Evolutionary conservation across 2,888 invertebrate species (phyloP).

Genomic region (Ptychoptera contaminata): DNA sequence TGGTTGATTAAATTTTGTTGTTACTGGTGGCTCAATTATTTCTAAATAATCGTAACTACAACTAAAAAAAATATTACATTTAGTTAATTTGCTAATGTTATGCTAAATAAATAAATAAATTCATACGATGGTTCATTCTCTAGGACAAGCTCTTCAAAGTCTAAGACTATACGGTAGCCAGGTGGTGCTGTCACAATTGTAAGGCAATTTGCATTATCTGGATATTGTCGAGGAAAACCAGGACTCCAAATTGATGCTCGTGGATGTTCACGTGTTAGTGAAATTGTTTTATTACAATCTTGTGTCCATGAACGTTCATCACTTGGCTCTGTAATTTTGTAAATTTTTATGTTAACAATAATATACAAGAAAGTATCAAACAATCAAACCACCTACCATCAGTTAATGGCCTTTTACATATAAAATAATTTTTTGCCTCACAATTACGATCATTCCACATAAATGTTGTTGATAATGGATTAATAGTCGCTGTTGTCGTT

Average conservation of each 20-base stretch:
- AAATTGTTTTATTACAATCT: conserved; percentile 53
- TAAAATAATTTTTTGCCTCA: conserved; percentile 51
- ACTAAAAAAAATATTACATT: conserved; percentile 31
- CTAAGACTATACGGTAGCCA: conserved; percentile 51
- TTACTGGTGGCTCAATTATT: conserved; percentile 35
- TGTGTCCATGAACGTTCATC: background rate
- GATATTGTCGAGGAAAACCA: conserved; percentile 63
- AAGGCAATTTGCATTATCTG: conserved; percentile 58
- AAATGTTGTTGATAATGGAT: conserved; percentile 38
- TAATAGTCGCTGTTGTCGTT: conserved; percentile 10
- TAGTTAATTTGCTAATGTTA: conserved; percentile 2
- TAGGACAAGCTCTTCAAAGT: conserved; percentile 60
- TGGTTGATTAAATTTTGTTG: background rate
- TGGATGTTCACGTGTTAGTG: conserved; percentile 46
- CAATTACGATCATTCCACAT: conserved; percentile 76
- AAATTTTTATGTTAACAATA: background rate
- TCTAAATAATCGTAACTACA: conserved; percentile 68
- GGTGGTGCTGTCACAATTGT: conserved; percentile 52
- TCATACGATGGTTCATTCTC: conserved; percentile 66
- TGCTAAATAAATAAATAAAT: background rate
- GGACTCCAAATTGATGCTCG: conserved; percentile 60
- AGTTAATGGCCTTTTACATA: conserved; percentile 54
- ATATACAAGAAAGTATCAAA: background rate
- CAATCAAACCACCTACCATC: conserved; percentile 35
- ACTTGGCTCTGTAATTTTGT: background rate